These are phyloP conservation scores for Craseonycteris thonglongyai DNA, from an alignment of 2,113 vertebrate species.

Conservation along the genomic window DNA sequence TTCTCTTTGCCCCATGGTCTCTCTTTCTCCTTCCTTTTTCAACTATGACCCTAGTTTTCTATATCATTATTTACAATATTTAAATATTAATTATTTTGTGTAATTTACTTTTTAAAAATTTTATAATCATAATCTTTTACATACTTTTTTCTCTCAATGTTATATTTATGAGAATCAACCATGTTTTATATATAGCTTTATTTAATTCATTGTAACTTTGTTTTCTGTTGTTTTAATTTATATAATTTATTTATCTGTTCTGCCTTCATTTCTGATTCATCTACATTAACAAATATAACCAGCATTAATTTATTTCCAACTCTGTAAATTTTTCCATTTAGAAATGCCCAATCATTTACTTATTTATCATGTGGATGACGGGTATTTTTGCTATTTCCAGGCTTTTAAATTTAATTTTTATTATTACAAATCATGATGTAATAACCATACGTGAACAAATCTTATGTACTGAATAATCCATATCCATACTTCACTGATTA, in stretches of 20 bases:
- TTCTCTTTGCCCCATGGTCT: neutral
- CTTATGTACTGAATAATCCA: neutral
- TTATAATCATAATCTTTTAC: neutral
- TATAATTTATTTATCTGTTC: neutral
- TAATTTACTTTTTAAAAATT: neutral
- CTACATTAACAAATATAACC: neutral
- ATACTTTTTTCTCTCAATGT: neutral
- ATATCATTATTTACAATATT: neutral
- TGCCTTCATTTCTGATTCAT: neutral
- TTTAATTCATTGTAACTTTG: neutral
- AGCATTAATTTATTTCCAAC: neutral
- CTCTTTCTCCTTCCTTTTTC: neutral
- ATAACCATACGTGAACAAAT: neutral
- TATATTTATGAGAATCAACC: neutral
- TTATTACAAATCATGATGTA: neutral
- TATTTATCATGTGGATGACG: neutral
- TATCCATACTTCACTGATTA: neutral
- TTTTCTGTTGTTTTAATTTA: neutral
- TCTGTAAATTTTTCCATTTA: neutral
- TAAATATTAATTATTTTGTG: neutral
- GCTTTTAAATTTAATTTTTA: slow-evolving; percentile 1
- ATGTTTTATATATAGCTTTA: neutral
- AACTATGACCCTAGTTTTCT: neutral
- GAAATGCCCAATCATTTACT: neutral
- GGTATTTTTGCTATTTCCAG: neutral